A percentile compares a stretch with the other conserved stretches of the same genome.
phyloP scores from a whole-genome alignment of 2,113 vertebrate genomes.

The Telmatochromis brachygnathus region DNA sequence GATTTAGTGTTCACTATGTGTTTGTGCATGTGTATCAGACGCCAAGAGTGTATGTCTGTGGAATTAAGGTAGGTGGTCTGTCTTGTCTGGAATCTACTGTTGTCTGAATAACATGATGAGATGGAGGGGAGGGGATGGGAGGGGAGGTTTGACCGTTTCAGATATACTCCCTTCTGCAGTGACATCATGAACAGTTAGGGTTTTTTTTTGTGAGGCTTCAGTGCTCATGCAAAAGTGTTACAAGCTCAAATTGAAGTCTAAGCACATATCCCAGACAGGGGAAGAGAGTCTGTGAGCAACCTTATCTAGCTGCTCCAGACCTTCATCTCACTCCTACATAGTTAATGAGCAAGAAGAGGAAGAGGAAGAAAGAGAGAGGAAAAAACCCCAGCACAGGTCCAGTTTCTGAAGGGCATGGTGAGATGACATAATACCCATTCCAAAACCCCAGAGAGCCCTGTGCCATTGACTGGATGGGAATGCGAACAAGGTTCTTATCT shows the following conservation, averaged over 20 bases:
- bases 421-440: constrained; percentile 71
- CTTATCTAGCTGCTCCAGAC: constrained; percentile 54
- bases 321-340: constrained; percentile 60
- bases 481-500: constrained; percentile 65
- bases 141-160: not conserved
- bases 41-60: not conserved
- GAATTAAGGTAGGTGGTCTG: constrained; percentile 35
- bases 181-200: not conserved
- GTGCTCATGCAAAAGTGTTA: not conserved
- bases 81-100: not conserved
- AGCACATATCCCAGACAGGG: constrained; percentile 10
- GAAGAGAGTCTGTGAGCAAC: constrained; percentile 35
- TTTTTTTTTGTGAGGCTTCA: not conserved
- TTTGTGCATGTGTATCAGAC: constrained; percentile 28
- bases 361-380: constrained; percentile 33
- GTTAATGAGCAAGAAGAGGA: constrained; percentile 66
- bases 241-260: constrained; percentile 2
- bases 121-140: not conserved
- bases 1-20: constrained; percentile 7
- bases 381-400: constrained; percentile 13
- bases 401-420: constrained; percentile 66
- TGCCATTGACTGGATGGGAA: constrained; percentile 71
- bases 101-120: not conserved
- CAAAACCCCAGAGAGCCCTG: constrained; percentile 46
- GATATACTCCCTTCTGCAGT: not conserved